Base-by-base conservation (phyloP, 1,140 invertebrate species). In the Bradysia coprophila region DNA sequence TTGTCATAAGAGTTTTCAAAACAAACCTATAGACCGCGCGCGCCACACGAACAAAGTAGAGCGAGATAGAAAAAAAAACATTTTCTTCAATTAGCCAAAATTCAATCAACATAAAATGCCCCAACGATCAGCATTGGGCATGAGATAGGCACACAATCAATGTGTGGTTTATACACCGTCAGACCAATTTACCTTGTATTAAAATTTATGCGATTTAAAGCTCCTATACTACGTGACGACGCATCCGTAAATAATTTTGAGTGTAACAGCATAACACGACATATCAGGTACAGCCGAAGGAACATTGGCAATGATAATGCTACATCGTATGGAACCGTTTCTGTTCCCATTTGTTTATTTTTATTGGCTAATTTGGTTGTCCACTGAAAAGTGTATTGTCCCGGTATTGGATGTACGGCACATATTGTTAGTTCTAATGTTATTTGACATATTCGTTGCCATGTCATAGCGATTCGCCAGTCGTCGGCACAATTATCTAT, bases 401-500 rank as follows among this genome's bases (percentile, higher is more conserved):
- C 91, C 16, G 95, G 95, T 54, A 98, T 85, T 32, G 94, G 94
- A 67, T 98, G 94, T 51, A 98, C 78, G 51, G 89, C 89, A 67
- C 95, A 98, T 56, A 98, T 87, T 45, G 80, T 61, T 48, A 99
- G 69, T 66, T 99, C 95, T 50, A 95, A 71, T 23, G 76, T 70
- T 57, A 98, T 92, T 67, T 95, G 89, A 49, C 77, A 75, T 65
- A 92, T 88, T 61, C 92, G 70, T 66, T 92, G 85, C 81, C 86
- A 94, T 44, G 94, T 98, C 81, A 98, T 94, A 48, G 95, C 94
- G 67, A 99, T 98, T 58, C 94, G 74, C 95, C 95, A 99, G 70
- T 99, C 95, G 66, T 98, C 95, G 40, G 95, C 92, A 69, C 93
- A 97, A 73, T 98, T 98, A 75, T 97, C 91, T 69, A 96, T 95